Evolutionary conservation across 1,140 invertebrate genomes (phyloP).

Genomic region (Drosophila azteca): DNA sequence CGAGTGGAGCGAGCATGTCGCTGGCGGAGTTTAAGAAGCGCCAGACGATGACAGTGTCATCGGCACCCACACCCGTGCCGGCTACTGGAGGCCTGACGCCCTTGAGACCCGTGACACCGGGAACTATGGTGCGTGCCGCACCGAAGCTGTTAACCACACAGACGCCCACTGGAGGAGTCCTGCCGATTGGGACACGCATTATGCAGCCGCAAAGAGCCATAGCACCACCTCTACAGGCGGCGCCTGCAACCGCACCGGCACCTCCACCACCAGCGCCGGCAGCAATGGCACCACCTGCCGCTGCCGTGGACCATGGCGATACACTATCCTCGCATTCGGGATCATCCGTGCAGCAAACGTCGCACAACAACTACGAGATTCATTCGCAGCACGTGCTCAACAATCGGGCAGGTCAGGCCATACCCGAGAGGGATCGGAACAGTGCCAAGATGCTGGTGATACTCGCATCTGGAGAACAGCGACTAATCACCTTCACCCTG

Average conservation of each 20-base stretch:
- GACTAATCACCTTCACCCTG: slow-evolving; percentile 90
- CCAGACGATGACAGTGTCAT: slow-evolving; percentile 43
- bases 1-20: slow-evolving; percentile 67
- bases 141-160: slow-evolving; percentile 47
- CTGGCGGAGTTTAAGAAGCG: slow-evolving; percentile 75
- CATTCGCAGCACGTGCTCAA: slow-evolving; percentile 80
- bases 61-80: slow-evolving; percentile 18
- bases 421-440: slow-evolving; percentile 84
- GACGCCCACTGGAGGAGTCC: slow-evolving; percentile 2
- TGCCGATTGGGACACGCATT: slow-evolving; percentile 31
- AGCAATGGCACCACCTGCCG: background rate
- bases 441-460: slow-evolving; percentile 91
- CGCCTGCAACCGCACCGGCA: slow-evolving; percentile 3
- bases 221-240: slow-evolving; percentile 18
- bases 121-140: slow-evolving; percentile 47
- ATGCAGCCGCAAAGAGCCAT: slow-evolving; percentile 41
- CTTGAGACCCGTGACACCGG: slow-evolving; percentile 32
- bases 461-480: slow-evolving; percentile 89
- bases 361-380: slow-evolving; percentile 81
- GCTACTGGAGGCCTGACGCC: slow-evolving; percentile 23
- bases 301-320: too few relatives aligned
- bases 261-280: slow-evolving; percentile 7
- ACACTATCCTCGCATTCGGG: slow-evolving; percentile 18
- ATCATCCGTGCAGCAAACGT: slow-evolving; percentile 74
- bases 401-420: slow-evolving; percentile 67